Evolutionary conservation across 2,888 invertebrate species (phyloP), one percentile per base, ranked within the genome.

Genomic region (Meta bourneti): DNA sequence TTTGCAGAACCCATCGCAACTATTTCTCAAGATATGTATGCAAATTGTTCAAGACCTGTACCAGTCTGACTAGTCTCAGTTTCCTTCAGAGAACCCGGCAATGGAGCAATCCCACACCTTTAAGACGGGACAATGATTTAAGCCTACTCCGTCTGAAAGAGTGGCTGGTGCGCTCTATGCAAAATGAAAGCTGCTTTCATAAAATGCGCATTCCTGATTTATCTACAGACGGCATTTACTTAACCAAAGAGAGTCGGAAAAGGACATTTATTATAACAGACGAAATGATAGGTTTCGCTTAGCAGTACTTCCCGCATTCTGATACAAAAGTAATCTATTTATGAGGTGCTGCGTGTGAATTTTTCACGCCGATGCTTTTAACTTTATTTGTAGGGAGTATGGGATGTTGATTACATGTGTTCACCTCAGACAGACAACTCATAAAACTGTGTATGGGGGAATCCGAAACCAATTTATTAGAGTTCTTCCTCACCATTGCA

Each of bases 251-350:
- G 6, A 49, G 13, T 54, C 54, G 19, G 8, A 13, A 19, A 54
- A n/a, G 71, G 61, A 71, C 87, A 79, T 74, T 79, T 87, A 87
- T 80, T 72, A 80, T 70, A 54, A 78, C 77, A 49, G 75, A 6
- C 70, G 20, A 49, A 19, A 13, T 86, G 78, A 70, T 69, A 51
- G 69, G 48, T n/a, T 51, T 52, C 72, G 6, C 82, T 84, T 52
- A 13, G n/a, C 16, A 54, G 52, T 70, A 34, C 75, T 75, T 75
- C 19, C n/a, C 61, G 84, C 54, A 74, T 13, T 75, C 69, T 84
- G 78, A 86, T 86, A 78, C 86, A 78, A 78, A 78, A 85, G 85
- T 78, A 87, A 80, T 87, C 80, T 78, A 20, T 86, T 86, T 70
- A 78, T 78, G 86, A 71, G 86, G 52, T 48, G 19, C 20, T 0